Conservation (phyloP, 2,113 vertebrate genomes). For the Passer domesticus region DNA sequence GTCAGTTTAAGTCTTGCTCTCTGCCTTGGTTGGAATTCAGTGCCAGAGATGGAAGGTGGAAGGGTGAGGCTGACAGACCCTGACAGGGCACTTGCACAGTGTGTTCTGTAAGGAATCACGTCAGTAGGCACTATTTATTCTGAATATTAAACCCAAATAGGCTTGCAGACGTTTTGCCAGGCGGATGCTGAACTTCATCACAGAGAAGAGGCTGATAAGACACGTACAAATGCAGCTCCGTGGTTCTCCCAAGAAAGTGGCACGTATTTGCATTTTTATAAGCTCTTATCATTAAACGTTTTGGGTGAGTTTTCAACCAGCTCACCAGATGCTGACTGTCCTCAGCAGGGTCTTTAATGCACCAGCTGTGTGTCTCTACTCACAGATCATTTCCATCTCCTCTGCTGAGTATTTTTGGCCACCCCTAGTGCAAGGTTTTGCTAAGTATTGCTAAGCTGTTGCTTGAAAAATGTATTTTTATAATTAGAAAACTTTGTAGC, state of each 20-base stretch:
- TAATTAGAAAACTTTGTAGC: neutral
- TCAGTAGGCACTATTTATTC: neutral
- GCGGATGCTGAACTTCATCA: neutral
- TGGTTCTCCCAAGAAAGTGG: neutral
- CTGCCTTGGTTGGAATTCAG: neutral
- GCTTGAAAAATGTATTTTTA: neutral
- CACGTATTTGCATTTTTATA: neutral
- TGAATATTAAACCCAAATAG: neutral
- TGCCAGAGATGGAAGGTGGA: rapidly evolving
- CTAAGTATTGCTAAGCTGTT: neutral
- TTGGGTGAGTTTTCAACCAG: neutral
- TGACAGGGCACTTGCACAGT: neutral
- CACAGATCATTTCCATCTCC: neutral
- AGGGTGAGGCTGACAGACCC: neutral
- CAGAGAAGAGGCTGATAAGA: neutral
- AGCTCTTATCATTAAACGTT: neutral
- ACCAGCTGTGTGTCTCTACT: neutral
- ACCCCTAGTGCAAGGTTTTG: neutral
- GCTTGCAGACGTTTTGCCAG: neutral
- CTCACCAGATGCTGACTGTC: neutral
- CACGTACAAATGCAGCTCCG: rapidly evolving
- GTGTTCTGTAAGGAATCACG: neutral
- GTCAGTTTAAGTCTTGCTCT: neutral
- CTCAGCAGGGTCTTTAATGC: neutral
- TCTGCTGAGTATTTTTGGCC: neutral